Conservation (phyloP, 2,113 vertebrate species). For the Calcarius ornatus region DNA sequence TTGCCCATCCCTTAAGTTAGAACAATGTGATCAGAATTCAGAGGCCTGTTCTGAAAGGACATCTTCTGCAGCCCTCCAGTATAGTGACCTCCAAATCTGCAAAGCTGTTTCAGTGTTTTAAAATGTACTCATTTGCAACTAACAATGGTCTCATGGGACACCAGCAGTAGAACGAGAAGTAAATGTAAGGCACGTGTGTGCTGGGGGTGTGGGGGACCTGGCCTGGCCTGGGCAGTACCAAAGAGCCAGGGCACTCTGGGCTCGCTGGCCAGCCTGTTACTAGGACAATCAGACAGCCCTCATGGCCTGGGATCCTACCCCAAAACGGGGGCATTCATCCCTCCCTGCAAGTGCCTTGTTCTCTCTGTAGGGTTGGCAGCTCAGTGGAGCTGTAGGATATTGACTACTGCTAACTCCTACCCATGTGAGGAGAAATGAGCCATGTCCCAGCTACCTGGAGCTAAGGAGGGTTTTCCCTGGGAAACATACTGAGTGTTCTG, state of each 20-base stretch:
- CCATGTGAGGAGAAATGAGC: not conserved
- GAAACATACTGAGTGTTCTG: not conserved
- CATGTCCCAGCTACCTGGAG: not conserved
- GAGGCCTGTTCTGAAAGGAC: not conserved
- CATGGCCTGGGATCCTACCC: not conserved
- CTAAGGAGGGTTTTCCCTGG: not conserved
- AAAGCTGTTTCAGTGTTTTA: not conserved
- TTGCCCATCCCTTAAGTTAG: not conserved
- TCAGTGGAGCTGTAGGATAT: not conserved
- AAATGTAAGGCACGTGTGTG: fast-evolving
- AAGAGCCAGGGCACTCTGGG: not conserved
- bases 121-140: not conserved
- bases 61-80: not conserved
- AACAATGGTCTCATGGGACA: not conserved
- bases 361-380: not conserved
- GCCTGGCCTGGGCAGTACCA: not conserved
- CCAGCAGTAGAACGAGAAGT: not conserved
- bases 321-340: not conserved
- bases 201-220: not conserved
- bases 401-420: not conserved
- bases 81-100: not conserved
- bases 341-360: not conserved
- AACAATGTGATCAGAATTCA: not conserved
- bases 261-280: fast-evolving
- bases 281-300: not conserved